These are phyloP conservation scores for Ardeotis arabs DNA, from an alignment of 2,113 vertebrate species.

Conservation along the genomic window DNA sequence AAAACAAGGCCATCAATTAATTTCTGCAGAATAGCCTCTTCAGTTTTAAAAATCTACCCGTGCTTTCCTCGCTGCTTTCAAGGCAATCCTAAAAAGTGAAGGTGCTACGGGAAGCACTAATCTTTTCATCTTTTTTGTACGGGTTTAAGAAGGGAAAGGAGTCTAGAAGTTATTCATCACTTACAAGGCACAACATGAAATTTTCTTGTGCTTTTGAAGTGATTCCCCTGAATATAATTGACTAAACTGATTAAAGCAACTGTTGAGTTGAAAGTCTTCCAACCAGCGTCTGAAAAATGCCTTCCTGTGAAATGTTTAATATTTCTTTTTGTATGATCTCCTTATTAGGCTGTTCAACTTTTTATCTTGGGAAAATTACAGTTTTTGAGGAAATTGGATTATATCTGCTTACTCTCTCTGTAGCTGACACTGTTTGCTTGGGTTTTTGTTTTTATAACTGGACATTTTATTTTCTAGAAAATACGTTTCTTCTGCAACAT, in stretches of 20 bases:
- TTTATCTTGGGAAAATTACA: not conserved
- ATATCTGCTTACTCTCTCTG: not conserved
- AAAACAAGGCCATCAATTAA: constrained; percentile 46
- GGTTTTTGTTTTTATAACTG: not conserved
- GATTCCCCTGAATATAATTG: constrained; percentile 57
- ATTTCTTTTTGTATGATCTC: constrained; percentile 42
- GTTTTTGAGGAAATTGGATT: constrained; percentile 10
- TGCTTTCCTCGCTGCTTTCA: constrained; percentile 21
- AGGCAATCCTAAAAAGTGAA: constrained; percentile 23
- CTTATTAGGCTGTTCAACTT: constrained; percentile 24
- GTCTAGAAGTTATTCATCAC: constrained; percentile 41
- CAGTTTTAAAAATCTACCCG: not conserved
- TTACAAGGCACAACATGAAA: constrained; percentile 49
- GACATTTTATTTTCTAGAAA: not conserved
- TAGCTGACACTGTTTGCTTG: not conserved
- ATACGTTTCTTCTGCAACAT: not conserved
- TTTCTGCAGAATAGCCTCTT: constrained; percentile 43
- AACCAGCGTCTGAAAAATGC: constrained; percentile 46
- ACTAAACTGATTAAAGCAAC: constrained; percentile 69
- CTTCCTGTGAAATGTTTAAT: constrained; percentile 50
- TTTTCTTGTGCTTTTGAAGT: constrained; percentile 61
- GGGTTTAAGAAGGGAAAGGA: constrained; percentile 19
- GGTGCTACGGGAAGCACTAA: constrained; percentile 8
- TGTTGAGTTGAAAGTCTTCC: constrained; percentile 58
- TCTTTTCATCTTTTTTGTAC: constrained; percentile 56